Evolutionary conservation across 2,113 vertebrate genomes (phyloP), one percentile per base, ranked within the genome.

Genomic region (Rhinolophus ferrumequinum): DNA sequence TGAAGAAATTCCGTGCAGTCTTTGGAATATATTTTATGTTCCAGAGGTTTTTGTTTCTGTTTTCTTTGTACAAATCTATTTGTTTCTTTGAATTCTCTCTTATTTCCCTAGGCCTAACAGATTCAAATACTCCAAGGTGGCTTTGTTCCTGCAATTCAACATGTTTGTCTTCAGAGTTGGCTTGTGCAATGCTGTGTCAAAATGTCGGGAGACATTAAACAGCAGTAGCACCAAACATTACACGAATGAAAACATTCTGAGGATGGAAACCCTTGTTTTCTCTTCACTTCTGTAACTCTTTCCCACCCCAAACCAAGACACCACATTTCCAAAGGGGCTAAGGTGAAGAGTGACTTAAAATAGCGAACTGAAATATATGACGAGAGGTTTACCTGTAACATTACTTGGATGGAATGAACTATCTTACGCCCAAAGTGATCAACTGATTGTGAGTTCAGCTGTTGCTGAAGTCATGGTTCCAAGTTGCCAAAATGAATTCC

Each of bases 211-310:
- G 92, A 86, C 41, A 35, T 54, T 69, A 67, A 92, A 56, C 41
- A 93, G 60, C 67, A 44, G 38, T 9, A 50, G 50, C 80, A 15
- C 69, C 19, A 15, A 92, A 75, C 22, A 8, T 69, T 44, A 44
- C 35, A 60, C 33, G 41, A 95, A 70, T 75, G 83, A 93, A 92
- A 92, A 88, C 69, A 69, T 10, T 14, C 16, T 1, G 21, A 66
- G 21, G 44, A 8, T 38, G 50, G 12, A 89, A 95, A 84, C 22
- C 22, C 18, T 92, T 73, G 56, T 79, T 97, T 95, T 85, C 62
- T 89, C 83, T 81, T 92, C 14, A 79, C 82, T 87, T 79, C 60
- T 30, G 44, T 70, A 50, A 66, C 88, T 90, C 73, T 89, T 93
- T 80, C 41, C 38, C 35, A 69, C 7, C 8, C 8, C 38, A 66